Base-by-base conservation (phyloP, 2,113 vertebrate species). In the Cettia cetti region DNA sequence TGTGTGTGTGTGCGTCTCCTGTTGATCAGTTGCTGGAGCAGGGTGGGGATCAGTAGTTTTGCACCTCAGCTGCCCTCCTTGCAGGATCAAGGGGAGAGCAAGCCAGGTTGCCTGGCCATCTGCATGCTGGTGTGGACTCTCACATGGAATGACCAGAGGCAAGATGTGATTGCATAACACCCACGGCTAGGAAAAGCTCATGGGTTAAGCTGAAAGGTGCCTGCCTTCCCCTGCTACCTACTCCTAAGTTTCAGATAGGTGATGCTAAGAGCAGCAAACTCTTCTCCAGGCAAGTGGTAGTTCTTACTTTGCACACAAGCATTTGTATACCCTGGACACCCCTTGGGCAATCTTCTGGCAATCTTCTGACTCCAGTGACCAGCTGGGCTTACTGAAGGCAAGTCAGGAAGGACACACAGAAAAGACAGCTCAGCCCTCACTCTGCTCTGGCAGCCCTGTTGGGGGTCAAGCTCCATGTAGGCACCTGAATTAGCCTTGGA, bases 81-180 rank as follows among this genome's bases (percentile, higher is more conserved):
- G 0, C 26, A 45, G 79, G 35, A 83, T 11, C 33, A 13, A 78
- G 39, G 30, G 68, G 15, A 74, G 30, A 59, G 31, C 1, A 1
- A 44, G 65, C 65, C 13, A 13, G 64, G 23, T 2, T 47, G 39
- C 60, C 56, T 0, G 1, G 45, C 37, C 42, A 39, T 8, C n/a
- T 37, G 49, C 27, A 35, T 1, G 1, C 45, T 39, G 56, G 15
- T 9, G 26, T n/a, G 0, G 0, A 3, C 50, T 33, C 30, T 26
- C 3, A 1, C 3, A 1, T 17, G 23, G 39, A 72, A 64, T 0
- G 2, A 39, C 14, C 24, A 45, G 57, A 66, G 21, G 21, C 0
- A 1, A 76, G 31, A 68, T 37, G 26, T 3, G 15, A 54, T 17
- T 14, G 4, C 0, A 0, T 21, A 68, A 80, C 47, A 53, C 66